phyloP scores from a whole-genome alignment of 1,140 invertebrate genomes.

The Stegodyphus mimosarum region DNA sequence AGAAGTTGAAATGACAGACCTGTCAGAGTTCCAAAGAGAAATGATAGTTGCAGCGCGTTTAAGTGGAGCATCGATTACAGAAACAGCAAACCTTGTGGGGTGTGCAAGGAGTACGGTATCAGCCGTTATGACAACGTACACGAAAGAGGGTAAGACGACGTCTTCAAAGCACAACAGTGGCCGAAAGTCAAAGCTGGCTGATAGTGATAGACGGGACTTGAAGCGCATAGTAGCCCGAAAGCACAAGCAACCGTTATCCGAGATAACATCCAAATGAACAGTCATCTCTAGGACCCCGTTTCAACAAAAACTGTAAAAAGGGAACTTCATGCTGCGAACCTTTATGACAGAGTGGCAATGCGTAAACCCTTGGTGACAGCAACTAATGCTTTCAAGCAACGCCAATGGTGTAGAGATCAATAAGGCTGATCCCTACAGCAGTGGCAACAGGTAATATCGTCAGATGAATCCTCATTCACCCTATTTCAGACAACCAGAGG shows the following conservation, averaged over 20 bases:
- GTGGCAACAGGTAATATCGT: too few relatives aligned
- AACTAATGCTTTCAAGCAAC: conserved; percentile 12
- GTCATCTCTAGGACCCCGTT: conserved; percentile 3
- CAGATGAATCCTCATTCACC: too few relatives aligned
- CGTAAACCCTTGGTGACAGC: conserved; percentile 9
- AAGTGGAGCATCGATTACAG: conserved; percentile 15
- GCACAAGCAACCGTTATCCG: conserved; percentile 10
- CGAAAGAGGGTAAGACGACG: conserved; percentile 16
- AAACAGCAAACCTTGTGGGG: conserved; percentile 22
- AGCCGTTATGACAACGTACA: conserved; percentile 16
- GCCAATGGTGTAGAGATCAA: conserved; percentile 15
- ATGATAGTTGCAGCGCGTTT: conserved; percentile 18
- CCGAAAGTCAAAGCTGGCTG: conserved; percentile 17
- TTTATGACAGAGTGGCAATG: conserved; percentile 15
- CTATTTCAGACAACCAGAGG: too few relatives aligned
- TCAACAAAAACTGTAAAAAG: conserved; percentile 7
- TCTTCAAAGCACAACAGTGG: conserved; percentile 23
- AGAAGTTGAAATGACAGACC: conserved; percentile 18
- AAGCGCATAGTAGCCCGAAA: conserved; percentile 31
- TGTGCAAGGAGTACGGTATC: conserved; percentile 15
- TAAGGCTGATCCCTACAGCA: neutral
- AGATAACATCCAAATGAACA: conserved; percentile 22
- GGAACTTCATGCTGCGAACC: conserved; percentile 21
- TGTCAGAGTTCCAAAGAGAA: conserved; percentile 24
- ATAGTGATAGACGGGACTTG: conserved; percentile 14